phyloP scores from a whole-genome alignment of 1,140 invertebrate species.

The Drosophila willistoni region DNA sequence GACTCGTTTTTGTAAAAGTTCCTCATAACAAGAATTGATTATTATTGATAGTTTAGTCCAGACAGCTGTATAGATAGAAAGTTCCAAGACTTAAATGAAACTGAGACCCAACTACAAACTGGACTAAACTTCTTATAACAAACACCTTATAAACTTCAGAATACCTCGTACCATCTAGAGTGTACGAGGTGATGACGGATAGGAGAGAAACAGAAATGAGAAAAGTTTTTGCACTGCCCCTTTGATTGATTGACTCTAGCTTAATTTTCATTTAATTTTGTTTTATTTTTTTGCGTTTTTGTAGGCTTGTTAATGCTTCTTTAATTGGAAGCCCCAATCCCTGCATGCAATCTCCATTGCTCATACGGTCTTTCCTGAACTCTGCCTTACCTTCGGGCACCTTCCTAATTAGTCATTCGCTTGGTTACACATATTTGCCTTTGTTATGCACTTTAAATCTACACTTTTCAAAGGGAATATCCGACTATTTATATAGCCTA shows the following conservation, averaged over 20 bases:
- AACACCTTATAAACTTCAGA: too few species aligned
- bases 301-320: conserved; percentile 60
- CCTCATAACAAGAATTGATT: too few species aligned
- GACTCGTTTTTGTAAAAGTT: too few species aligned
- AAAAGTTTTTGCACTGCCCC: not conserved
- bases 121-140: too few species aligned
- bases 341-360: not conserved
- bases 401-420: conserved; percentile 26
- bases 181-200: not conserved
- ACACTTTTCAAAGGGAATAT: conserved; percentile 8
- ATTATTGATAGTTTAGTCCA: not conserved
- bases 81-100: too few species aligned
- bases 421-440: conserved; percentile 18
- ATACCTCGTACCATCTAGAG: not conserved
- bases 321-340: conserved; percentile 48
- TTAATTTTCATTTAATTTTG: not conserved
- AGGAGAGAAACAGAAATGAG: not conserved
- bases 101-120: too few species aligned
- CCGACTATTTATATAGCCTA: too few species aligned
- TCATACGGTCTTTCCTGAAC: conserved; percentile 7
- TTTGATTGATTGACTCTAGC: conserved; percentile 63
- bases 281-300: conserved; percentile 26
- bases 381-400: conserved; percentile 10
- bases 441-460: conserved; percentile 15
- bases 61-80: too few species aligned